These are phyloP conservation scores for Drosophila paulistorum DNA, from an alignment of 1,140 invertebrate species.

Conservation along the genomic window DNA sequence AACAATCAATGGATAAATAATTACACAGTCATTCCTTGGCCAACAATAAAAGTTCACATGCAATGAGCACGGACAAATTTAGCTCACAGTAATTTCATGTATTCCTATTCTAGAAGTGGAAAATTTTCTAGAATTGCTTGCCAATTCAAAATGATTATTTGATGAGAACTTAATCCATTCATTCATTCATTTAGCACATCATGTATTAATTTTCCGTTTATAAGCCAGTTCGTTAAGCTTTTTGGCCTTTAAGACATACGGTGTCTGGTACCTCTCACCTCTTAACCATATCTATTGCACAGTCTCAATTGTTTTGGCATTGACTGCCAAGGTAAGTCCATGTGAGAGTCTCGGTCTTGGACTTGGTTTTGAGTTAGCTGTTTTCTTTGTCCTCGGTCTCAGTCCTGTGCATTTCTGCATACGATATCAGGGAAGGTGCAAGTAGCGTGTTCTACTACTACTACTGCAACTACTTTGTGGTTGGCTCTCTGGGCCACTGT, in stretches of 20 bases:
- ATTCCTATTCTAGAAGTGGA: too few species aligned
- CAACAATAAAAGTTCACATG: constrained; percentile 19
- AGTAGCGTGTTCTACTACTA: neutral
- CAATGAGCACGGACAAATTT: neutral
- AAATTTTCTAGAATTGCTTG: too few species aligned
- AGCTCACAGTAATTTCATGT: too few species aligned
- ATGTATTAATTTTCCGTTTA: neutral
- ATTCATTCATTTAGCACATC: too few species aligned
- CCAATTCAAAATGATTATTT: too few species aligned
- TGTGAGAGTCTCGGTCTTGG: constrained; percentile 44
- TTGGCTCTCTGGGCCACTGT: constrained; percentile 45
- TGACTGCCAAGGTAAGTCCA: constrained; percentile 66
- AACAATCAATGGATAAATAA: constrained; percentile 78
- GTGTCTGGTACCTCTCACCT: constrained; percentile 21
- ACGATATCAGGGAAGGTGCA: constrained; percentile 14
- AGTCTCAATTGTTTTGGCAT: constrained; percentile 73
- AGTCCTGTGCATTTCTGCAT: constrained; percentile 35
- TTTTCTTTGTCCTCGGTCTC: constrained; percentile 37
- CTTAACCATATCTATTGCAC: constrained; percentile 21
- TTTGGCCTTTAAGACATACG: constrained; percentile 40
- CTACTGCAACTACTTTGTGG: constrained; percentile 41
- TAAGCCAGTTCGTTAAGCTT: constrained; percentile 7
- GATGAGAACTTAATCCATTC: too few species aligned
- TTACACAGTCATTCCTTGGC: constrained; percentile 65
- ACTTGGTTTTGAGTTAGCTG: constrained; percentile 50